phyloP scores from a whole-genome alignment of 2,113 vertebrate genomes.

The Nycticebus coucang region DNA sequence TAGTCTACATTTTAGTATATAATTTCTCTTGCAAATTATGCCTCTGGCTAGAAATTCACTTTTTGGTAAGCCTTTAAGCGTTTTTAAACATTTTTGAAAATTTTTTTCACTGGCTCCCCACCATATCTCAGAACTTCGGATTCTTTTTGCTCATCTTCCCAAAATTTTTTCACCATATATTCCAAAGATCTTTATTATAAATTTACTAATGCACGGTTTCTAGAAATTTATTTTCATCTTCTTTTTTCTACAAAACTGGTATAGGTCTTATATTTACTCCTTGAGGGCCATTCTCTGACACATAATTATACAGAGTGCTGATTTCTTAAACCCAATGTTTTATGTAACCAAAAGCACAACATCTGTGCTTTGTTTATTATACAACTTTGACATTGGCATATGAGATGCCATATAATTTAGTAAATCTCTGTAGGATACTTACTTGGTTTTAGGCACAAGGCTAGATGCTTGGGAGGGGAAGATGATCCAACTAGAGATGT shows the following conservation, averaged over 20 bases:
- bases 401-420: constrained; percentile 3
- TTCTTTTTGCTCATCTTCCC: background rate
- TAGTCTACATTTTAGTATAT: background rate
- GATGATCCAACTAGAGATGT: background rate
- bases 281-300: background rate
- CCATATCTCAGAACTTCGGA: background rate
- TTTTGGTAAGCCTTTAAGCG: background rate
- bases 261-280: background rate
- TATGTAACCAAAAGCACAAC: background rate
- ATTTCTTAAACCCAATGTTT: background rate
- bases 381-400: background rate
- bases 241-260: background rate
- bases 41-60: background rate
- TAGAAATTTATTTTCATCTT: constrained; percentile 14
- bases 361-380: background rate
- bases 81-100: background rate
- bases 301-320: background rate
- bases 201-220: background rate
- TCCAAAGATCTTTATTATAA: background rate
- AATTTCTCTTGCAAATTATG: background rate
- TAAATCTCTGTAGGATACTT: background rate
- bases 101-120: background rate
- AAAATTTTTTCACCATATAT: background rate
- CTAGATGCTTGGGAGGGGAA: background rate
- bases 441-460: background rate